phyloP scores from a whole-genome alignment of 2,797 vertebrate species.

The Sebastes oblongus region DNA sequence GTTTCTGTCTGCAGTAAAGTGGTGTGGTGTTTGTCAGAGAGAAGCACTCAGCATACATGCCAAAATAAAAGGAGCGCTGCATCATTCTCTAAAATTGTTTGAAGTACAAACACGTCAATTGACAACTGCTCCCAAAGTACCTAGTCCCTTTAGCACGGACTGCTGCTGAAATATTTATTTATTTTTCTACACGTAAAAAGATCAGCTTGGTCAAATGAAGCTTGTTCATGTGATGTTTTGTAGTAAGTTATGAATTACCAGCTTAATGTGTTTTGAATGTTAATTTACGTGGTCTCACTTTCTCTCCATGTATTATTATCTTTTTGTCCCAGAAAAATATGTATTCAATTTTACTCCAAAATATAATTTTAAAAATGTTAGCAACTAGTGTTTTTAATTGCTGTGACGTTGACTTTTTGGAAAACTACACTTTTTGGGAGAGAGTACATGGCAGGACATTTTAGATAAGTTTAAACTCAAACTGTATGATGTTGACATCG shows the following conservation, averaged over 20 bases:
- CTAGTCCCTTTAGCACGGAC: background rate
- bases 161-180: background rate
- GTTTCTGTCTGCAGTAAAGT: constrained; percentile 6
- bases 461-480: no score
- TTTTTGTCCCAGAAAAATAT: background rate
- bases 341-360: accelerated
- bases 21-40: constrained; percentile 16
- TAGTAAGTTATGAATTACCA: background rate
- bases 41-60: constrained; percentile 13
- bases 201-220: background rate
- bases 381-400: no score
- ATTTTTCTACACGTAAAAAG: no score
- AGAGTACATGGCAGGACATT: no score
- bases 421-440: no score
- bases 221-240: background rate
- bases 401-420: no score
- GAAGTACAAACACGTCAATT: constrained; percentile 14
- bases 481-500: no score
- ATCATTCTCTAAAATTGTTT: constrained; percentile 23
- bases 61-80: constrained; percentile 23
- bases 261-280: background rate
- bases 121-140: background rate
- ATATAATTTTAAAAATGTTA: no score
- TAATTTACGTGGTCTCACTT: background rate
- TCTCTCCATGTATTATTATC: background rate